These are phyloP conservation scores for Pycnonotus jocosus DNA, from an alignment of 2,113 vertebrate genomes.

Conservation along the genomic window DNA sequence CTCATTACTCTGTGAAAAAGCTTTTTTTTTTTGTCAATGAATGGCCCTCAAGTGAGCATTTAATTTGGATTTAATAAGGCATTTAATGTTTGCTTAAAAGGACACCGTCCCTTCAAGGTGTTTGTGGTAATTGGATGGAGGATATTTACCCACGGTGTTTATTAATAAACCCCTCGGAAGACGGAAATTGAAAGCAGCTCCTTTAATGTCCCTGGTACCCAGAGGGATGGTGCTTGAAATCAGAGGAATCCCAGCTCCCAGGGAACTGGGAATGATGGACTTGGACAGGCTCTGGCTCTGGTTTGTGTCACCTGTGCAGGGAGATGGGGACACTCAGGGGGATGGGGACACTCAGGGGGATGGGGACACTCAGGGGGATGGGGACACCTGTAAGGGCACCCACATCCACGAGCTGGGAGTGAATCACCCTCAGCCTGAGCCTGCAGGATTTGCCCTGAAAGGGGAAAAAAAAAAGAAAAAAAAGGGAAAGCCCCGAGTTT, in stretches of 20 bases:
- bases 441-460: background rate
- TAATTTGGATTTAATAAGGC: conserved; percentile 7
- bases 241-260: background rate
- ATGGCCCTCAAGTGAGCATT: background rate
- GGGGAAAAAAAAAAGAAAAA: background rate
- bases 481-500: background rate
- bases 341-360: background rate
- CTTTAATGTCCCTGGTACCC: background rate
- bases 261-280: background rate
- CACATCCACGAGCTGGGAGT: fast-evolving
- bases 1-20: background rate
- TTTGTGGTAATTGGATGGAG: conserved; percentile 35
- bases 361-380: too few species aligned
- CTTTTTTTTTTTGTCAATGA: background rate
- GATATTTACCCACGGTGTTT: background rate
- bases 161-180: conserved; percentile 41
- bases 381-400: fast-evolving
- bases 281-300: fast-evolving
- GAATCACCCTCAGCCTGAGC: background rate
- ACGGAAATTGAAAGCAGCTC: background rate
- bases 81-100: background rate
- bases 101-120: conserved; percentile 11
- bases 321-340: background rate
- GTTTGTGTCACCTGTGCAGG: too few species aligned
- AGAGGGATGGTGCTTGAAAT: background rate